Evolutionary conservation across 2,113 vertebrate species (phyloP).

Genomic region (Bubo bubo): DNA sequence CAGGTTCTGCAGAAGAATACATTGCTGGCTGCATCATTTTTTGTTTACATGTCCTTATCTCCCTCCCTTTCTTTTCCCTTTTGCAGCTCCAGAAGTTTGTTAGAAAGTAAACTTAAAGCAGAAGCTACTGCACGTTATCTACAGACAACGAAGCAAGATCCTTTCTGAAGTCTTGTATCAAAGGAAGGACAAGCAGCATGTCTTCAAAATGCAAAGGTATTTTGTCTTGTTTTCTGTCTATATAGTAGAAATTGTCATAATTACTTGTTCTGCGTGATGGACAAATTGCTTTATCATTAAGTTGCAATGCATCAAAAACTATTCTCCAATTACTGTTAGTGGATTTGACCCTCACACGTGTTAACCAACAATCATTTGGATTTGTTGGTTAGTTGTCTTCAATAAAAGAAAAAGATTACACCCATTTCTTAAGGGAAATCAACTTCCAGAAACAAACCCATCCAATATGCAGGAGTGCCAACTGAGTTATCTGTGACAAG

Average conservation of each 20-base stretch:
- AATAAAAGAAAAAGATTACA: neutral
- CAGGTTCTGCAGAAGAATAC: neutral
- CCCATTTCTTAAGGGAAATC: neutral
- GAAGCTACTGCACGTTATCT: neutral
- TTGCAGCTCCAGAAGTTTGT: neutral
- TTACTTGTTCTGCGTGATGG: neutral
- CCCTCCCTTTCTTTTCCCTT: neutral
- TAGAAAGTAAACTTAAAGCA: neutral
- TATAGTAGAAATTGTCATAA: neutral
- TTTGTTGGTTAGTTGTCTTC: neutral
- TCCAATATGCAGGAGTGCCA: neutral
- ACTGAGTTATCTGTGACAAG: neutral
- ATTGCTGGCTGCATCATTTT: neutral
- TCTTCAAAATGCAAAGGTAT: constrained; percentile 42
- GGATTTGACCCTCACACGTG: neutral
- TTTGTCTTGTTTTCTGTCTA: neutral
- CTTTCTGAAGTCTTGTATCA: neutral
- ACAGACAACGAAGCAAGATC: neutral
- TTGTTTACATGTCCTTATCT: neutral
- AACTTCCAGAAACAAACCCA: neutral
- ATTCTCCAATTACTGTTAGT: neutral
- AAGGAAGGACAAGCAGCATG: constrained; percentile 10
- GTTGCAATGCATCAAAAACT: neutral
- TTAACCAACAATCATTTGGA: neutral
- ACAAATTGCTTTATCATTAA: neutral